Evolutionary conservation across 2,113 vertebrate genomes (phyloP).

Genomic region (Lagopus leucura): DNA sequence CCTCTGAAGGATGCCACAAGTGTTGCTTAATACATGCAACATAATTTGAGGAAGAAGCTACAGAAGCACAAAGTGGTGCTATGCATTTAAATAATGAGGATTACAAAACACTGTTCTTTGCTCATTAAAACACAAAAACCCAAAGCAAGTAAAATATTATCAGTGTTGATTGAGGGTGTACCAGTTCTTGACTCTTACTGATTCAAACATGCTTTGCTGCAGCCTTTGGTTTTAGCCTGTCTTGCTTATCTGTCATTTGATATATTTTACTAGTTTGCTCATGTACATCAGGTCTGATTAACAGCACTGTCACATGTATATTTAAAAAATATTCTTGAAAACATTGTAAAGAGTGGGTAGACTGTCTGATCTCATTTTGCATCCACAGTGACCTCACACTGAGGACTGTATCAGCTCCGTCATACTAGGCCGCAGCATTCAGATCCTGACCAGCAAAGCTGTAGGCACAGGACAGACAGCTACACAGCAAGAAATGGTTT

Average conservation of each 20-base stretch:
- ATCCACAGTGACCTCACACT: not conserved
- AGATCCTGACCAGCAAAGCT: not conserved
- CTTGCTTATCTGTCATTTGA: slow-evolving; percentile 25
- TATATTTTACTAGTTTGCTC: not conserved
- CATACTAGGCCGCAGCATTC: not conserved
- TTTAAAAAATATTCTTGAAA: not conserved
- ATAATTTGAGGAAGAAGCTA: not conserved
- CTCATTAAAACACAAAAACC: slow-evolving; percentile 36
- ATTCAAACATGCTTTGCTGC: not conserved
- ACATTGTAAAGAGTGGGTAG: not conserved
- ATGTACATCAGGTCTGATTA: not conserved
- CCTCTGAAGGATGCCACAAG: not conserved
- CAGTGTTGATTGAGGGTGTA: not conserved
- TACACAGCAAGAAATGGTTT: not conserved
- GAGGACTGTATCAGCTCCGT: not conserved
- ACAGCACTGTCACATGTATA: not conserved
- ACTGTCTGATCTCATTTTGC: not conserved
- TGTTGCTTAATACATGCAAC: not conserved
- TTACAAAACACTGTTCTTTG: slow-evolving; percentile 41
- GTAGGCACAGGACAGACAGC: not conserved
- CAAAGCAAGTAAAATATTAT: slow-evolving; percentile 46
- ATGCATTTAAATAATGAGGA: not conserved
- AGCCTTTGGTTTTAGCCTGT: not conserved
- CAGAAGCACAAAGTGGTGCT: not conserved
- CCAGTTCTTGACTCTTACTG: slow-evolving; percentile 3